Evolutionary conservation across 2,888 invertebrate genomes (phyloP).

Genomic region (Selenia dentaria): DNA sequence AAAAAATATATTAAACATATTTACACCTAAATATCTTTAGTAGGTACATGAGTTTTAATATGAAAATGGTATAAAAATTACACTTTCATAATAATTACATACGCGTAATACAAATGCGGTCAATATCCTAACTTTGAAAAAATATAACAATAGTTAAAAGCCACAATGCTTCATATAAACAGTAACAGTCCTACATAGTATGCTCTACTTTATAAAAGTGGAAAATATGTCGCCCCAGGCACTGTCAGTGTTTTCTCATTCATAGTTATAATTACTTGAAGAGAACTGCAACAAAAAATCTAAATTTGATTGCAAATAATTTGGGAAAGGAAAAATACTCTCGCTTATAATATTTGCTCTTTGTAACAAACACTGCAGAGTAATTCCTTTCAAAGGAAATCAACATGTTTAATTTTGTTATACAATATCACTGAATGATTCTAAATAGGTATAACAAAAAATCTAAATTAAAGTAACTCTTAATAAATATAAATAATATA

Average conservation of each 20-base stretch:
- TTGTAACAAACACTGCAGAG: constrained; percentile 74
- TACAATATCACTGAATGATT: constrained; percentile 31
- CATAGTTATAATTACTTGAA: constrained; percentile 35
- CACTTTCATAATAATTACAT: constrained; percentile 76
- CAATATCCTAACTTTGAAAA: constrained; percentile 75
- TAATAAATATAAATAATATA: constrained; percentile 75
- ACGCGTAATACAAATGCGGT: constrained; percentile 80
- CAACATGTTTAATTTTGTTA: constrained; percentile 32
- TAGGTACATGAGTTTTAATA: constrained; percentile 82
- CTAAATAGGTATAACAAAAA: constrained; percentile 38
- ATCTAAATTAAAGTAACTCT: constrained; percentile 59
- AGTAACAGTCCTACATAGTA: constrained; percentile 64
- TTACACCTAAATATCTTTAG: constrained; percentile 77
- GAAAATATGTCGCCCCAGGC: constrained; percentile 72
- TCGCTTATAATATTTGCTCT: constrained; percentile 71
- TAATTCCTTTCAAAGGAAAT: constrained; percentile 57
- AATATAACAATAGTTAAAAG: constrained; percentile 82
- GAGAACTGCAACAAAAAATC: constrained; percentile 26
- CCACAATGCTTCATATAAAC: constrained; percentile 69
- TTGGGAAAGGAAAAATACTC: constrained; percentile 63
- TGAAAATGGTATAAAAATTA: constrained; percentile 84
- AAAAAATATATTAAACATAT: constrained; percentile 80
- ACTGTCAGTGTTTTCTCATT: constrained; percentile 64
- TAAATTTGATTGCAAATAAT: constrained; percentile 45
- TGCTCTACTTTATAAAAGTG: constrained; percentile 63